phyloP scores from a whole-genome alignment of 1,140 invertebrate genomes.

The Aphelinus certus region DNA sequence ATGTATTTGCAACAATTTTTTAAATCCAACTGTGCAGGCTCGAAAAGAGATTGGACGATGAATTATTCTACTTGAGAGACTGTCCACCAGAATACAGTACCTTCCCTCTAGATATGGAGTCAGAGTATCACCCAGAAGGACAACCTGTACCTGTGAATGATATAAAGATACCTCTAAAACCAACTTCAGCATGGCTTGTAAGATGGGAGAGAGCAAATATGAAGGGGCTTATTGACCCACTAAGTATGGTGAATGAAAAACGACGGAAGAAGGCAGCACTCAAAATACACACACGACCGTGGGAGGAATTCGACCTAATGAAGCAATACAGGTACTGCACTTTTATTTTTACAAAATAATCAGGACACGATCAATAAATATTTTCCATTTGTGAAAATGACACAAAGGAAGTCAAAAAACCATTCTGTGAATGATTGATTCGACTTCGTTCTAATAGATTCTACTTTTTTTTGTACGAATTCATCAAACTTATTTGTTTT shows the following conservation, averaged over 20 bases:
- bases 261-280: conserved; percentile 69
- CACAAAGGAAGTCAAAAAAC: too few species aligned
- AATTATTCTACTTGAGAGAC: conserved; percentile 92
- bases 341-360: too few species aligned
- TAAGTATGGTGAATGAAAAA: conserved; percentile 67
- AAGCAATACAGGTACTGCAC: conserved; percentile 81
- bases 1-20: neutral
- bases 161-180: conserved; percentile 84
- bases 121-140: conserved; percentile 80
- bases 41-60: conserved; percentile 93
- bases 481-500: conserved; percentile 46
- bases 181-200: conserved; percentile 86
- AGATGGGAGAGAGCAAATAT: conserved; percentile 86
- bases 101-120: conserved; percentile 92
- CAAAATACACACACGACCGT: conserved; percentile 71
- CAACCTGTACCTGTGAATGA: conserved; percentile 86
- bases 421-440: too few species aligned
- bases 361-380: too few species aligned
- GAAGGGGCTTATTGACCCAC: conserved; percentile 78
- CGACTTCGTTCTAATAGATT: neutral
- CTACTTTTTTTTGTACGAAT: neutral
- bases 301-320: conserved; percentile 95
- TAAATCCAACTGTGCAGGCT: conserved; percentile 69
- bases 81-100: conserved; percentile 93
- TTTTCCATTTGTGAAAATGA: too few species aligned